phyloP scores from a whole-genome alignment of 2,797 vertebrate genomes.

The Sebastes hubbsi region DNA sequence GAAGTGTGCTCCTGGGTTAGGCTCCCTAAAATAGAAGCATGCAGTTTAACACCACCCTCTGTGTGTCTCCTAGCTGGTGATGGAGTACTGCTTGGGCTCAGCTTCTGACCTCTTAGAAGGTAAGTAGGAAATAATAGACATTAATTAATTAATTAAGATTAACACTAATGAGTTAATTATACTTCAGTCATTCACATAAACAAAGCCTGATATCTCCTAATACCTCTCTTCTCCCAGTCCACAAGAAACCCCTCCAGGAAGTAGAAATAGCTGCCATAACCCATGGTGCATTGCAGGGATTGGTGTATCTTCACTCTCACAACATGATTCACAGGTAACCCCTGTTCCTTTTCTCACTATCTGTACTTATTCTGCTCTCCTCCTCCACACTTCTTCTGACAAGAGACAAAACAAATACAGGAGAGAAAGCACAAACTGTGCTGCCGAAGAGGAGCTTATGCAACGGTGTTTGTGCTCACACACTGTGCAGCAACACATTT shows the following conservation, averaged over 20 bases:
- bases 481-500: slow-evolving; percentile 22
- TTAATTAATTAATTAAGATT: not conserved
- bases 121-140: slow-evolving; percentile 63
- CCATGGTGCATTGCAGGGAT: slow-evolving; percentile 92
- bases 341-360: slow-evolving; percentile 40
- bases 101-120: slow-evolving; percentile 95
- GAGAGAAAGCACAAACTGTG: slow-evolving; percentile 54
- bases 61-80: slow-evolving; percentile 86
- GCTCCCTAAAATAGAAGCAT: slow-evolving; percentile 13
- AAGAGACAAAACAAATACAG: slow-evolving; percentile 51
- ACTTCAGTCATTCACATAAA: not conserved
- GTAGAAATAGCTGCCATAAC: slow-evolving; percentile 94
- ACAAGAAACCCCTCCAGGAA: slow-evolving; percentile 95
- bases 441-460: slow-evolving; percentile 50
- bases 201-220: not conserved
- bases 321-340: slow-evolving; percentile 95
- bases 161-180: not conserved
- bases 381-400: slow-evolving; percentile 51
- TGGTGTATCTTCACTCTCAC: slow-evolving; percentile 94
- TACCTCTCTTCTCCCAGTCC: slow-evolving; percentile 78
- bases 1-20: slow-evolving; percentile 13
- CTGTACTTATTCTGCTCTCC: slow-evolving; percentile 34
- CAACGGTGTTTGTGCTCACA: slow-evolving; percentile 29
- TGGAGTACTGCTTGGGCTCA: slow-evolving; percentile 96
- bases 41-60: not conserved